Evolutionary conservation across 2,113 vertebrate genomes (phyloP), one percentile per base, ranked within the genome.

Genomic region (Aspiorhynchus laticeps): DNA sequence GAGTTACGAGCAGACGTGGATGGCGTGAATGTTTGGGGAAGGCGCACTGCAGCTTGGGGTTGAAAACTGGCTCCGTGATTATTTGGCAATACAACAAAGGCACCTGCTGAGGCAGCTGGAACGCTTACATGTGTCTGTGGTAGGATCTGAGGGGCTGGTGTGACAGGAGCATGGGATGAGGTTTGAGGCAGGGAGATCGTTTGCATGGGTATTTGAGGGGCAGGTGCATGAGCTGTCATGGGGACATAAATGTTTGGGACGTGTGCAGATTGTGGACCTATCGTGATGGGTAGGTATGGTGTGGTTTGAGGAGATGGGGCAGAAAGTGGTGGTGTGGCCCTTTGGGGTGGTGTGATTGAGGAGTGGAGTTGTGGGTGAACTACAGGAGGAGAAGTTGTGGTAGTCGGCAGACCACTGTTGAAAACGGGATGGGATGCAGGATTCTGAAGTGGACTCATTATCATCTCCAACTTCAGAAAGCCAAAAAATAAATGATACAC

Each of bases 261-360:
- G 4, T 80, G 61, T 38, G 83, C 0, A 83, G 84, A 69, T 21
- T 67, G 80, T 46, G 26, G 41, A 24, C 38, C 61, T 10, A 33
- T 33, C 7, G 9, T 43, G 14, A 48, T 2, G 10, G 87, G 81
- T 10, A 92, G 93, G 89, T 92, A 92, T 51, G 51, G 92, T 88
- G 36, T 24, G 67, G 43, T 84, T 76, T 74, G 76, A 28, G 80
- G n/a, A 43, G 31, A 51, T 10, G 28, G 24, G 15, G 43, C 3
- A 17, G 86, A 28, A 74, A 33, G 80, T 12, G 94, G 91, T 0
- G 90, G 91, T 88, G 1, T 92, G 88, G 92, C 88, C 51, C 93
- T 93, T 90, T 91, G 85, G 4, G 94, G 89, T 0, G 92, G 86
- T 51, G 94, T 92, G 61, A 93, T 89, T 73, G 90, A 0, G 74